phyloP scores from a whole-genome alignment of 2,888 invertebrate genomes.

The Bhutanitis thaidina region DNA sequence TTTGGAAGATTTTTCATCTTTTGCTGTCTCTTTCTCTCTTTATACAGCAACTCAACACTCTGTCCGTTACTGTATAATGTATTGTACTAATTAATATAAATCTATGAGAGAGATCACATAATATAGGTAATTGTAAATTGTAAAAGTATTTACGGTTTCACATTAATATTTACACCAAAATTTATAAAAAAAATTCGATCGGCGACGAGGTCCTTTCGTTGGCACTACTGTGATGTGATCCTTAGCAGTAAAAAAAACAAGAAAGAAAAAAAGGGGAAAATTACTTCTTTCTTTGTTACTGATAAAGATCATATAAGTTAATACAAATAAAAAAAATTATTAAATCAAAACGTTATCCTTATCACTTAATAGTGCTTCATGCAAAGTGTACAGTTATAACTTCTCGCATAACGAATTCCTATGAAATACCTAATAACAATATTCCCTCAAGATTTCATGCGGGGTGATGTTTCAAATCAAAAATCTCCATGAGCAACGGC shows the following conservation, averaged over 20 bases:
- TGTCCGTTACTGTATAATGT: no score
- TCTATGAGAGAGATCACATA: neutral
- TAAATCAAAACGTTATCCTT: no score
- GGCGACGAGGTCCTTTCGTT: neutral
- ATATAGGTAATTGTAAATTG: neutral
- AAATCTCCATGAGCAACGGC: conserved; percentile 95
- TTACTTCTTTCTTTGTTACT: no score
- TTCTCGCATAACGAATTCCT: no score
- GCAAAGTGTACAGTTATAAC: no score
- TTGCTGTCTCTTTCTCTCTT: no score
- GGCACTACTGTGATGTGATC: neutral
- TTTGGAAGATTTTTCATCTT: no score
- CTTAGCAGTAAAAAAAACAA: no score
- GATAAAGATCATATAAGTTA: no score
- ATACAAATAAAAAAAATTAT: neutral
- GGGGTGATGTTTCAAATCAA: conserved; percentile 89
- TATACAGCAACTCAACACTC: neutral
- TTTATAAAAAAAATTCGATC: neutral
- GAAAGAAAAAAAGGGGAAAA: neutral
- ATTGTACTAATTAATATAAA: no score
- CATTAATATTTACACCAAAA: conserved; percentile 1
- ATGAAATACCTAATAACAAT: neutral
- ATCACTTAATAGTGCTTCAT: no score
- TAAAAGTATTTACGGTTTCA: neutral
- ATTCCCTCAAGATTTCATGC: conserved; percentile 31